Base-by-base conservation (phyloP, 2,888 invertebrate species). In the Sclerodermus sp. region DNA sequence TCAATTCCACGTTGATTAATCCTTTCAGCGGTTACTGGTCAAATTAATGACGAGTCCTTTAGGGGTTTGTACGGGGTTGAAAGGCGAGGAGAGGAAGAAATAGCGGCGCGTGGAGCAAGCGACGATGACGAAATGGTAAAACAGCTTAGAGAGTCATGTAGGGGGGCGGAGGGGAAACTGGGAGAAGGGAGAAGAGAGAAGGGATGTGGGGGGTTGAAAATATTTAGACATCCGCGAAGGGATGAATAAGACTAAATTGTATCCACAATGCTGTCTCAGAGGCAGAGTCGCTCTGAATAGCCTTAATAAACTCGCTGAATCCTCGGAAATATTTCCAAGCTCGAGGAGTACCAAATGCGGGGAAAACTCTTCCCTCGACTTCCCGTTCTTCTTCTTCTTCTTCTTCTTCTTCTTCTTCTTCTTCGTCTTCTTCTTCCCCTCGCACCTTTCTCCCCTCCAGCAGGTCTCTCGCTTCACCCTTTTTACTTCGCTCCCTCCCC, bases 161-260 rank as follows among this genome's bases (percentile, higher is more conserved):
- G 23, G 23, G 8, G 23, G 23, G 23, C 8, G 23, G 3, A 23
- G 23, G 3, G 23, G 23, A n/a, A n/a, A n/a, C n/a, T n/a, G 23
- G 23, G 23, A 8, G 23, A 8, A 8, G 23, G 23, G 34, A 12
- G 34, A 4, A 13, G 34, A 34, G 4, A 12, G 34, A 13, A 12
- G 6, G 12, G 12, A 34, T 4, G 6, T 4, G 34, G 34, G 34
- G 12, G 70, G 71, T 74, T 69, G 70, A 74, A 76, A 75, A 77
- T 76, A 76, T 76, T 77, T 75, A 75, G 74, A 76, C 71, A 70
- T 73, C 69, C 67, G 64, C 68, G 63, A 62, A 67, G 69, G 68
- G 70, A 81, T 83, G 83, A 83, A 83, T 83, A 80, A 82, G 82
- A 80, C 81, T 81, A 83, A 83, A 83, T 83, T 83, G 83, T 82